Evolutionary conservation across 2,888 invertebrate genomes (phyloP), one percentile per base, ranked within the genome.

Genomic region (Zhuqinia jingwanae): DNA sequence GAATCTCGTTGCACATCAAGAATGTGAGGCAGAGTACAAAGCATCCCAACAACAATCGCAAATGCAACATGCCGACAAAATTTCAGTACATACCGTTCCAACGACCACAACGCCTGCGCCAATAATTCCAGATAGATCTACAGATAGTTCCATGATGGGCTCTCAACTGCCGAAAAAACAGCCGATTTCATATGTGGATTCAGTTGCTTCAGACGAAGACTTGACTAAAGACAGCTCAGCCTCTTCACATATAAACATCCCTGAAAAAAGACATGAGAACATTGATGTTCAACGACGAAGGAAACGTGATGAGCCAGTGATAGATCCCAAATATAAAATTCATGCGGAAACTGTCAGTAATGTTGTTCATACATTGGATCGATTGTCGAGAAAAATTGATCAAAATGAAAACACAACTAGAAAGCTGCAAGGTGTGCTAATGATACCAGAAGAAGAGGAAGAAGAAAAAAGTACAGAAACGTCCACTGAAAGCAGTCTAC

Each of bases 1-100:
- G 30, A 91, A 91, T 75, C 85, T 91, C 8, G 91, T 90, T 13
- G 91, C 91, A 13, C 90, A 90, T 63, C 90, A 90, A 50, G 91
- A 91, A 70, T 91, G 90, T 65, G 91, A 91, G 80, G 87, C 89
- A 20, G 90, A 90, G 53, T 87, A 86, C 83, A 90, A 89, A 76
- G 76, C 85, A 60, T 65, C 84, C 63, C 80, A 85, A 13, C 80
- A 85, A 13, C 80, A 80, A 75, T 60, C 85, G 63, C 85, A 56
- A 70, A 36, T 56, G 3, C 65, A 68, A n/a, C 58, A 45, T 70
- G 45, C 20, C 27, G 88, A 83, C 1, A 77, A 80, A 76, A 76
- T 53, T 30, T 42, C 88, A 22, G 50, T 45, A 36, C 76, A 53
- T 42, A 56, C 45, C 8, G 70, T 78, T 83, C 79, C 83, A 25